phyloP scores from a whole-genome alignment of 2,888 invertebrate genomes.

The Eupithecia exiguata region DNA sequence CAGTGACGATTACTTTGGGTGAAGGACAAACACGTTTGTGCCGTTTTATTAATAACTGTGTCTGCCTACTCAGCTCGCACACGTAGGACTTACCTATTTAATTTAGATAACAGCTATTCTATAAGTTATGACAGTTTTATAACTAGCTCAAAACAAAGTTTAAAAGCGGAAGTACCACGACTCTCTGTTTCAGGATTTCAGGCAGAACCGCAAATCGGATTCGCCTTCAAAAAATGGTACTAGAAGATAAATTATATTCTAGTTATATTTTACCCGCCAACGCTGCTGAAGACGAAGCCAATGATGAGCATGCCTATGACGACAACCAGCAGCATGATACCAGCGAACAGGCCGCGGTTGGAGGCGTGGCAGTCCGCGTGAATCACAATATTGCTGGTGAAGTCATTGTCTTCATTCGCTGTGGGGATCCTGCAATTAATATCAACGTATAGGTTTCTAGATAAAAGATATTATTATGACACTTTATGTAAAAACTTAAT shows the following conservation, averaged over 20 bases:
- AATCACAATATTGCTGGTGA: conserved; percentile 84
- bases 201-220: too few relatives aligned
- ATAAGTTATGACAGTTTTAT: background rate
- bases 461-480: background rate
- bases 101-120: background rate
- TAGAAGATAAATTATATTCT: background rate
- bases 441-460: background rate
- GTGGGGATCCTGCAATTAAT: conserved; percentile 65
- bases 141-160: background rate
- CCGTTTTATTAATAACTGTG: background rate
- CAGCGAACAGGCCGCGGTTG: conserved; percentile 89
- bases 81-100: background rate
- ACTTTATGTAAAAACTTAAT: background rate
- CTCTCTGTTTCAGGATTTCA: background rate
- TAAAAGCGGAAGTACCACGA: background rate
- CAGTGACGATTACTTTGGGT: background rate
- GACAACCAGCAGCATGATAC: conserved; percentile 84
- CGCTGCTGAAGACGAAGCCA: conserved; percentile 80
- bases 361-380: conserved; percentile 90
- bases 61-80: background rate
- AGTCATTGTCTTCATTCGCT: conserved; percentile 77
- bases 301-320: conserved; percentile 77
- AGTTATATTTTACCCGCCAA: conserved; percentile 59
- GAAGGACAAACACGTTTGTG: background rate
- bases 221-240: background rate